phyloP scores from a whole-genome alignment of 1,140 invertebrate genomes.

The Phthorimaea operculella region DNA sequence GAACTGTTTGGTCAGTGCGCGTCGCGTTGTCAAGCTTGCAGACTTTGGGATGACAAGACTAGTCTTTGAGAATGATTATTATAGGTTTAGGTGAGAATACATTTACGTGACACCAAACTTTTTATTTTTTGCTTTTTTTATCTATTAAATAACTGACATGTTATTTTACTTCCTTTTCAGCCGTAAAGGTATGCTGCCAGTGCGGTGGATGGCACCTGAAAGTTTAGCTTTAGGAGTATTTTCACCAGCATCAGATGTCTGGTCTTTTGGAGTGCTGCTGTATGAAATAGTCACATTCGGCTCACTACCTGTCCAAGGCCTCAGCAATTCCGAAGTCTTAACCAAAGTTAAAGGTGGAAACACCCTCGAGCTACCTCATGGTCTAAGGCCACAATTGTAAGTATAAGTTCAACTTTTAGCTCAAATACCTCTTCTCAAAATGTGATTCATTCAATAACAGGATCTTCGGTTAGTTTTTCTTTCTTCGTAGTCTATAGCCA shows the following conservation, averaged over 20 bases:
- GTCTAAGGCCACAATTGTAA: constrained; percentile 82
- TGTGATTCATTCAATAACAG: no score
- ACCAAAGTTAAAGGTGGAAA: constrained; percentile 82
- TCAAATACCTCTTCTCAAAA: not conserved
- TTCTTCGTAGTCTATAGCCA: no score
- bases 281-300: constrained; percentile 91
- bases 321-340: constrained; percentile 86
- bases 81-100: constrained; percentile 70
- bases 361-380: constrained; percentile 76
- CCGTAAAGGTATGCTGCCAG: constrained; percentile 87
- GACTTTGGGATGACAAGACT: constrained; percentile 94
- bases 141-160: not conserved
- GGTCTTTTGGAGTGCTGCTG: constrained; percentile 86
- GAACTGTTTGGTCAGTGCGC: constrained; percentile 89
- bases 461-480: no score
- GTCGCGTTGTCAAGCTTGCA: constrained; percentile 85
- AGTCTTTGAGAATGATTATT: constrained; percentile 90
- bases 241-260: constrained; percentile 85
- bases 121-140: no score
- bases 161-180: constrained; percentile 44
- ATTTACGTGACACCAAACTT: constrained; percentile 51
- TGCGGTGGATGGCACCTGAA: constrained; percentile 95
- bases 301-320: constrained; percentile 87
- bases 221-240: constrained; percentile 84
- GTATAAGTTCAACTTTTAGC: constrained; percentile 46